Evolutionary conservation across 2,113 vertebrate genomes (phyloP).

Genomic region (Onychostoma macrolepis): DNA sequence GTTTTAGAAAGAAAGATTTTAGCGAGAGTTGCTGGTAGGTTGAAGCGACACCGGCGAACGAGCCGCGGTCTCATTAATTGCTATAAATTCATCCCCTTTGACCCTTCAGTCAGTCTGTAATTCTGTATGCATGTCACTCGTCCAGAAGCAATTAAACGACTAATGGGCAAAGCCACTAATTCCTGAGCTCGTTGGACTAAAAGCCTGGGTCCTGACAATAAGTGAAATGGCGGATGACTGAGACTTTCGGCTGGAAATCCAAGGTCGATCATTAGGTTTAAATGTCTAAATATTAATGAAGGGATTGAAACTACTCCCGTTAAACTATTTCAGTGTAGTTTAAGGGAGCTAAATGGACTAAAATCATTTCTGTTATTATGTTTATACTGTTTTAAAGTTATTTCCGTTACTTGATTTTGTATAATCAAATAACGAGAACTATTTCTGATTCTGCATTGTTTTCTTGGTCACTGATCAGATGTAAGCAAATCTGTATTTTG

Average conservation of each 20-base stretch:
- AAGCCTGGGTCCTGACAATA: constrained; percentile 50
- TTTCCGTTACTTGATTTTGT: background rate
- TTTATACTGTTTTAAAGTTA: background rate
- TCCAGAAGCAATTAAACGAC: constrained; percentile 65
- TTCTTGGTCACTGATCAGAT: background rate
- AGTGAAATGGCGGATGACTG: constrained; percentile 9
- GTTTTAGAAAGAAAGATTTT: background rate
- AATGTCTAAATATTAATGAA: constrained; percentile 5
- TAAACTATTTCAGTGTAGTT: background rate
- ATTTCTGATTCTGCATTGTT: background rate
- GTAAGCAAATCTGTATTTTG: no score
- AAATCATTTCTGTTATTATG: background rate
- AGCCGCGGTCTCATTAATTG: constrained; percentile 6
- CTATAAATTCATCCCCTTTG: constrained; percentile 57
- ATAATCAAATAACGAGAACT: no score
- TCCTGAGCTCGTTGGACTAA: constrained; percentile 61
- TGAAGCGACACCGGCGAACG: background rate
- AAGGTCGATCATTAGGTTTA: constrained; percentile 62
- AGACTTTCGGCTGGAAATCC: constrained; percentile 54
- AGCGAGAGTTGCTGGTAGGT: background rate
- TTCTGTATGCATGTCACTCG: constrained; percentile 60
- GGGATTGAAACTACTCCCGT: background rate
- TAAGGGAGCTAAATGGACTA: background rate
- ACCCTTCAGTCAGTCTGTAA: constrained; percentile 57
- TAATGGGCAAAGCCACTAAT: constrained; percentile 66